phyloP scores from a whole-genome alignment of 1,140 invertebrate species.

The Alviniconcha marisindica region DNA sequence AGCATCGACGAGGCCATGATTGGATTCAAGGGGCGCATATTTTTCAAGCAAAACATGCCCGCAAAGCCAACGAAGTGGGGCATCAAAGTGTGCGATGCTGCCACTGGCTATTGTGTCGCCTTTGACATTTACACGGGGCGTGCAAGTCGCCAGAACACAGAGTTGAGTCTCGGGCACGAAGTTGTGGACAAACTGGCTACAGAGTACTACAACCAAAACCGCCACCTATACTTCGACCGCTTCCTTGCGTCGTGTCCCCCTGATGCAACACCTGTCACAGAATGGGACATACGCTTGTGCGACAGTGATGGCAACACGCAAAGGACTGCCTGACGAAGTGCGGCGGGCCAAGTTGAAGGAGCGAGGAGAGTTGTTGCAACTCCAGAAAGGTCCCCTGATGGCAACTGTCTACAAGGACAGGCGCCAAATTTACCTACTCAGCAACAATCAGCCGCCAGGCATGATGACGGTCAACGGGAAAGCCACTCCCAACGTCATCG shows the following conservation, averaged over 20 bases:
- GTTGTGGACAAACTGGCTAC: neutral
- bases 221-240: too few species aligned
- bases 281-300: neutral
- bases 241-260: too few species aligned
- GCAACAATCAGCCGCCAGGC: neutral
- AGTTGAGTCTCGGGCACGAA: neutral
- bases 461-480: neutral
- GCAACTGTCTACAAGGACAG: conserved; percentile 22
- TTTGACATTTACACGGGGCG: conserved; percentile 2
- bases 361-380: neutral
- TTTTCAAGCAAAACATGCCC: conserved; percentile 7
- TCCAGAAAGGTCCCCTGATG: conserved; percentile 3
- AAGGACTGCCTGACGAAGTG: neutral
- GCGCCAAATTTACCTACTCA: neutral
- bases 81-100: conserved; percentile 14
- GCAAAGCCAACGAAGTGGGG: neutral
- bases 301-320: neutral
- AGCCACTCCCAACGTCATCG: neutral
- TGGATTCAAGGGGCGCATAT: neutral
- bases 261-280: neutral
- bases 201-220: too few species aligned
- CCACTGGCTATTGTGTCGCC: neutral
- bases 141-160: neutral
- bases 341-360: neutral
- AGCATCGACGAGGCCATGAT: neutral